Conservation (phyloP, 1,140 invertebrate genomes). For the Tetragnatha versicolor region DNA sequence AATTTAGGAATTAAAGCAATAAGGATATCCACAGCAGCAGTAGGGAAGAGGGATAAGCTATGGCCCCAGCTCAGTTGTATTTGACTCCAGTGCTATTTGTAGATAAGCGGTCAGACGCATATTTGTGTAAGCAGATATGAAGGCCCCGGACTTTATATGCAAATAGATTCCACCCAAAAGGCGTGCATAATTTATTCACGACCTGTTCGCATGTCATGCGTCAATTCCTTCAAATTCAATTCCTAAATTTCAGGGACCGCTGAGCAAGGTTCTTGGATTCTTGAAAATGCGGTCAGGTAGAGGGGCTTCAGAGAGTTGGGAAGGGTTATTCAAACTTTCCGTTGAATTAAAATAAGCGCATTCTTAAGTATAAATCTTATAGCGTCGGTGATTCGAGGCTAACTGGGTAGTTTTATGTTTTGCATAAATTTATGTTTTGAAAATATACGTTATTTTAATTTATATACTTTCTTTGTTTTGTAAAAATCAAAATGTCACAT, state of each 20-base stretch:
- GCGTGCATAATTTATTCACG: conserved; percentile 37
- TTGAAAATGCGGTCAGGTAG: conserved; percentile 4
- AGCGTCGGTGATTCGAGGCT: too few species aligned
- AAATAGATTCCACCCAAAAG: conserved; percentile 26
- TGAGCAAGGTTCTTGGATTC: conserved; percentile 25
- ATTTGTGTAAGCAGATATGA: conserved; percentile 37
- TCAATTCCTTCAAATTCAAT: conserved; percentile 22
- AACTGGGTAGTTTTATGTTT: too few species aligned
- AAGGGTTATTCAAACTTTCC: conserved; percentile 3
- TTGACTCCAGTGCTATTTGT: conserved; percentile 21
- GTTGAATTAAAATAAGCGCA: too few species aligned
- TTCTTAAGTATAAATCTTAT: too few species aligned
- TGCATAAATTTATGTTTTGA: too few species aligned
- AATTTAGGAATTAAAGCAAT: conserved; percentile 23
- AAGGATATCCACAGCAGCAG: conserved; percentile 10
- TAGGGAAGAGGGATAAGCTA: conserved; percentile 24
- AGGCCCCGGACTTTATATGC: conserved; percentile 13
- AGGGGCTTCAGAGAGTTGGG: background rate
- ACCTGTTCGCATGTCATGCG: conserved; percentile 23
- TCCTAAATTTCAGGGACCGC: background rate
- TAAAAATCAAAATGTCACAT: too few species aligned
- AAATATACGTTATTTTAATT: too few species aligned
- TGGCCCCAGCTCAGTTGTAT: background rate
- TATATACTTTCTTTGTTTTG: too few species aligned
- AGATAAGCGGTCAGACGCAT: conserved; percentile 27